A percentile compares a stretch with the other conserved stretches of the same genome.
Evolutionary conservation across 1,140 invertebrate species (phyloP).

Genomic region (Drosophila sechellia): DNA sequence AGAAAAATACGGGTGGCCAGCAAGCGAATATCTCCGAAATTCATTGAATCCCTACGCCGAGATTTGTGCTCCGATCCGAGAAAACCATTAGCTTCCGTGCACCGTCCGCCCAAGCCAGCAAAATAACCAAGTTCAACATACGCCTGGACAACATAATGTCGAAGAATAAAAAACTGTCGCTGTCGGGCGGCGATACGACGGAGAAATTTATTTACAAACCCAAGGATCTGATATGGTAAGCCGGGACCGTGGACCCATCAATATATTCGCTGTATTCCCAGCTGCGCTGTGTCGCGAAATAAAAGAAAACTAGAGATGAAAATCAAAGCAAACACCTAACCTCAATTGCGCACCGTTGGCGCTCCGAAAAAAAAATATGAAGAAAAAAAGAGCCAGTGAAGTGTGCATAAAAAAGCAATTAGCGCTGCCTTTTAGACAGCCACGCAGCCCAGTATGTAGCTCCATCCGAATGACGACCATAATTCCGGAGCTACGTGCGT

Average conservation of each 20-base stretch:
- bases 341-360: conserved; percentile 57
- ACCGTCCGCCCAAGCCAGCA: conserved; percentile 53
- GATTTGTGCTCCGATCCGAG: conserved; percentile 36
- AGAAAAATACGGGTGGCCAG: conserved; percentile 64
- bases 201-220: conserved; percentile 83
- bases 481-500: conserved; percentile 1
- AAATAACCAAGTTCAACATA: conserved; percentile 80
- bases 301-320: background rate
- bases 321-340: conserved; percentile 60
- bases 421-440: conserved; percentile 25
- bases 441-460: conserved; percentile 12
- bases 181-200: conserved; percentile 71
- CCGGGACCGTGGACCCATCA: background rate
- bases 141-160: conserved; percentile 83
- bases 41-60: conserved; percentile 26
- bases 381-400: conserved; percentile 22
- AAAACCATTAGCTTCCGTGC: conserved; percentile 37
- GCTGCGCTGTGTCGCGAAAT: background rate
- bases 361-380: conserved; percentile 34
- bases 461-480: background rate
- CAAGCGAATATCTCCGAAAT: conserved; percentile 41
- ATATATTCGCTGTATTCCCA: conserved; percentile 4
- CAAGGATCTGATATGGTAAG: conserved; percentile 84
- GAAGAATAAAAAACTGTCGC: conserved; percentile 83
- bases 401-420: conserved; percentile 46